Conservation (phyloP, 2,888 invertebrate genomes). For the Sarcophaga variegata region DNA sequence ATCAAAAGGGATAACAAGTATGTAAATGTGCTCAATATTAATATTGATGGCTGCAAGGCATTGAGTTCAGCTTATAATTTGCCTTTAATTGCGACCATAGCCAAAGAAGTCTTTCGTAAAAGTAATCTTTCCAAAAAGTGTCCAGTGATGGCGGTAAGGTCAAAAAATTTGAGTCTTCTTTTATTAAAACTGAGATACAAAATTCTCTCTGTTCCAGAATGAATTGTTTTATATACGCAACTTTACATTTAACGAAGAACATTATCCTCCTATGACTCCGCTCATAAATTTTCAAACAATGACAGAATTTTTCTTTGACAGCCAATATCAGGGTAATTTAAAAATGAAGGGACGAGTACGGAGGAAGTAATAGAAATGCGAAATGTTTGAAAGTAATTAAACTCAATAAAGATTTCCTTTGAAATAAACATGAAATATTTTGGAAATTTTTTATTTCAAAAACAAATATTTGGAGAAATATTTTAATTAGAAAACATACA, state of each 20-base stretch:
- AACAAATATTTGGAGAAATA: too few relatives aligned
- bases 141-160: slow-evolving; percentile 69
- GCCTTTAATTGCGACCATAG: not conserved
- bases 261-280: slow-evolving; percentile 63
- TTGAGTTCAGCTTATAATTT: slow-evolving; percentile 45
- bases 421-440: too few relatives aligned
- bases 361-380: not conserved
- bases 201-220: slow-evolving; percentile 7
- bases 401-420: too few relatives aligned
- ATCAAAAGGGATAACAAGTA: slow-evolving; percentile 69
- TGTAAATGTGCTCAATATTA: slow-evolving; percentile 55
- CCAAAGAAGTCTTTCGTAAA: slow-evolving; percentile 1
- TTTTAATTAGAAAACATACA: too few relatives aligned
- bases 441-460: too few relatives aligned
- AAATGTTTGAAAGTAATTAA: too few relatives aligned
- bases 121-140: slow-evolving; percentile 71
- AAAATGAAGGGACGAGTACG: not conserved
- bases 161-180: not conserved
- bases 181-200: not conserved
- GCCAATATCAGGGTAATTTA: not conserved
- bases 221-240: slow-evolving; percentile 67
- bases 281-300: slow-evolving; percentile 5
- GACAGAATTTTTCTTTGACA: not conserved
- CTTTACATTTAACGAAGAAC: slow-evolving; percentile 58
- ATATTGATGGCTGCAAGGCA: slow-evolving; percentile 71